Base-by-base conservation (phyloP, 1,140 invertebrate species). In the Pseudoatta argentina region DNA sequence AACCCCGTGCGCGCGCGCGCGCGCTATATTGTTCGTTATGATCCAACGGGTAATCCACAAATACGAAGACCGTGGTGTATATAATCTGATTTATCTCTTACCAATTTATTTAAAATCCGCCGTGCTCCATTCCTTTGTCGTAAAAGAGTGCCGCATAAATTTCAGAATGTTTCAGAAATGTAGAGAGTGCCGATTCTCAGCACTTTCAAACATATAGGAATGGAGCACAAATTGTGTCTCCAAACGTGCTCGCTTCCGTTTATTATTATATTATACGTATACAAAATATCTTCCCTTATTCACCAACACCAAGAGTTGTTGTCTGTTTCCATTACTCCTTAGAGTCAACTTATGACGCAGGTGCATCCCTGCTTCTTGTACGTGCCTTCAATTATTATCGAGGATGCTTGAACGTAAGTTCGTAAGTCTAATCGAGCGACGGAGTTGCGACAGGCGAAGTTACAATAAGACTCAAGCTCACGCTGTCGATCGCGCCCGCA, bases 351-450 rank as follows among this genome's bases (percentile, higher is more conserved):
- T n/a, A n/a, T 18, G 67, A 83, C 79, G 44, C 69, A 83, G 69
- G 24, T 83, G 79, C 39, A 71, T 83, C 53, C n/a, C n/a, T 66
- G 53, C 59, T 48, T 57, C 55, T 24, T 27, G 66, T 69, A 69
- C 34, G 30, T 39, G 16, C n/a, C 51, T 30, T 89, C 88, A 57
- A 89, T 89, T 89, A 87, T 82, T 83, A 73, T 27, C 3, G 55
- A 85, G 34, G 34, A 57, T 64, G 24, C 24, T 63, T 27, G 48
- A 82, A 78, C 64, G 61, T 71, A 81, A 87, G 75, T 87, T 82
- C 18, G 66, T 59, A 83, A 78, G 89, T 89, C 64, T 86, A 88
- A 90, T 89, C 88, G 86, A 77, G 79, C 59, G 44, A 72, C 67
- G 34, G 59, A 75, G 64, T 82, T 61, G 16, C 12, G 75, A 30